Evolutionary conservation across 2,113 vertebrate species (phyloP), one percentile per base, ranked within the genome.

Genomic region (Brachionichthys hirsutus): DNA sequence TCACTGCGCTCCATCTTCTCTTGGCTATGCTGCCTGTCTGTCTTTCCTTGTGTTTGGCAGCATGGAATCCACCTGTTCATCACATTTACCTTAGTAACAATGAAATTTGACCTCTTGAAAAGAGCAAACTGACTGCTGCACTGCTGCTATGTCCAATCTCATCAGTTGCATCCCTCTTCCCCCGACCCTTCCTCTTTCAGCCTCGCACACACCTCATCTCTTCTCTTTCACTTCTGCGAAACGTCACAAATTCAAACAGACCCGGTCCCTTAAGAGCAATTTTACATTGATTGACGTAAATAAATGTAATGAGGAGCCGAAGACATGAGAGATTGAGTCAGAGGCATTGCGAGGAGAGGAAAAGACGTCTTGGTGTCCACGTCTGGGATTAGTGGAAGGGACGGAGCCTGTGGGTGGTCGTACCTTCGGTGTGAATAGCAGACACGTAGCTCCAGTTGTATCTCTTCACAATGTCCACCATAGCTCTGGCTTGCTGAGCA

Each of bases 381-480:
- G 47, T 66, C 38, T 43, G 55, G 42, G 35, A 17, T n/a, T 9
- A 42, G 30, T 13, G 19, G 47, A 18, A 51, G 16, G 43, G 40
- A 38, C 20, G 44, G 45, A 18, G 24, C 42, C 57, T 41, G 71
- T 70, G 51, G 35, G 54, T 40, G 19, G 35, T 38, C 41, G 43
- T 85, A 88, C 97, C 97, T 94, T 99, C 97, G 0, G 97, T 99
- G 78, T 99, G 94, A 41, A 99, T 96, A 20, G 97, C 97, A 55
- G 97, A 99, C 65, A 99, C 96, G 7, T 99, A 99, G 65, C 94
- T 98, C 97, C 97, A 99, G 90, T 97, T 99, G 89, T 99, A 99
- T 65, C 95, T 92, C 82, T 98, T 98, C 71, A 99, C 97, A 52
- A 99, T 99, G 92, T 99, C 97, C 85, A 99, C 96, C 95, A 99